A percentile compares a stretch with the other conserved stretches of the same genome.
Conservation (phyloP, 2,113 vertebrate species). For the Zonotrichia leucophrys region DNA sequence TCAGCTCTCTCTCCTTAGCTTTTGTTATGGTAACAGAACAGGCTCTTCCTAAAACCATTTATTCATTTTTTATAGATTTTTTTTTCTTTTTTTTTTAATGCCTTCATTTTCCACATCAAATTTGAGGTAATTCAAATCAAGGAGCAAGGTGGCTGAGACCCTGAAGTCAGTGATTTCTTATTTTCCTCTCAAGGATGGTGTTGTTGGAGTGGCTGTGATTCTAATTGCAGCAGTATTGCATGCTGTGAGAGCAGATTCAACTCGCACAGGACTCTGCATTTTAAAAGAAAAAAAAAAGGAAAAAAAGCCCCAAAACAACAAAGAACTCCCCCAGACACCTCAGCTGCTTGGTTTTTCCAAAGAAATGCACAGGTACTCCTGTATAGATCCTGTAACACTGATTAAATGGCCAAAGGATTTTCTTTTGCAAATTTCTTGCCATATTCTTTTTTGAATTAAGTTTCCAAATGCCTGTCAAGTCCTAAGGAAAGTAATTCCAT, state of each 20-base stretch:
- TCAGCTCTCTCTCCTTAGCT: neutral
- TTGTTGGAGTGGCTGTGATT: neutral
- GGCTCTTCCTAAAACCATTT: neutral
- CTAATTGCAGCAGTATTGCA: neutral
- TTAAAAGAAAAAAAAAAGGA: neutral
- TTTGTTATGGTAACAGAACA: neutral
- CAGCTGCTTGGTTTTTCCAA: neutral
- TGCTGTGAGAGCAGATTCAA: neutral
- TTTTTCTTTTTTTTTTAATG: too few species aligned
- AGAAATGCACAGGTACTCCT: neutral
- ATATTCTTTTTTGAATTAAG: neutral
- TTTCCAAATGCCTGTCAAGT: neutral
- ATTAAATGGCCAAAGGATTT: neutral
- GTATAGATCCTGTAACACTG: neutral
- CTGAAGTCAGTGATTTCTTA: neutral
- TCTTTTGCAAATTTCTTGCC: neutral
- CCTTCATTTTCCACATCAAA: neutral
- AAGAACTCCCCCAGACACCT: fast-evolving
- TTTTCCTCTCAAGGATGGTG: neutral
- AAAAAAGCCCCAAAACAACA: neutral
- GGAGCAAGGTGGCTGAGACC: neutral
- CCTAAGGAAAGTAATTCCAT: neutral
- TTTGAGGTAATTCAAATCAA: neutral
- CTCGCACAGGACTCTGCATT: neutral
- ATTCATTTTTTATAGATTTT: neutral